Conservation (phyloP, 2,113 vertebrate genomes). For the chimpanzee (Pan troglodytes) region DNA sequence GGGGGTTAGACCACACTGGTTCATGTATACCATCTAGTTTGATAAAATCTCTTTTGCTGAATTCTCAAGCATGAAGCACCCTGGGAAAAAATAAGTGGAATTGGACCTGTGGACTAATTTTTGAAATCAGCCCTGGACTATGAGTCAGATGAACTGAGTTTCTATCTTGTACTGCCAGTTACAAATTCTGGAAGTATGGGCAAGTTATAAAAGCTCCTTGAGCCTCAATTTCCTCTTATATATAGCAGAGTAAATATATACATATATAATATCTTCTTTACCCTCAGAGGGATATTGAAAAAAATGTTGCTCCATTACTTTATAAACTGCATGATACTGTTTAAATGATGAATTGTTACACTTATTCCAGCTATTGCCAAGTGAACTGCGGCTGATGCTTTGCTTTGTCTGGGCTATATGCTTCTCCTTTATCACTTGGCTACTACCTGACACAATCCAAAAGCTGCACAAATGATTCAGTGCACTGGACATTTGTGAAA, state of each 20-base stretch:
- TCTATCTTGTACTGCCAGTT: not conserved
- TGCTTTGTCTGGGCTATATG: not conserved
- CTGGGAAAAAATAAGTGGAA: constrained; percentile 40
- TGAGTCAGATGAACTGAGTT: not conserved
- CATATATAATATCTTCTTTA: not conserved
- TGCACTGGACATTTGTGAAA: not conserved
- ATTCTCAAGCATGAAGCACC: constrained; percentile 43
- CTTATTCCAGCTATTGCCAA: not conserved
- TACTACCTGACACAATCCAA: not conserved
- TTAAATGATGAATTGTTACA: constrained; percentile 17
- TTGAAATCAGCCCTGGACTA: not conserved
- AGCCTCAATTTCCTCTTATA: constrained; percentile 22
- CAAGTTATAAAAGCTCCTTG: not conserved
- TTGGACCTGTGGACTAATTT: not conserved
- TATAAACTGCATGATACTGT: not conserved
- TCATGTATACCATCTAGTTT: not conserved
- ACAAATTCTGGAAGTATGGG: not conserved
- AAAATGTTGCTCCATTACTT: not conserved
- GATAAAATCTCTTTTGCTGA: constrained; percentile 62
- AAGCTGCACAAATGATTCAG: constrained; percentile 1
- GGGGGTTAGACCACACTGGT: constrained; percentile 45
- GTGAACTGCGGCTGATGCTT: not conserved
- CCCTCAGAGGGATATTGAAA: not conserved
- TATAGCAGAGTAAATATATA: not conserved
- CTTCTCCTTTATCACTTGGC: not conserved